phyloP scores from a whole-genome alignment of 1,140 invertebrate species.

The Manduca sexta region DNA sequence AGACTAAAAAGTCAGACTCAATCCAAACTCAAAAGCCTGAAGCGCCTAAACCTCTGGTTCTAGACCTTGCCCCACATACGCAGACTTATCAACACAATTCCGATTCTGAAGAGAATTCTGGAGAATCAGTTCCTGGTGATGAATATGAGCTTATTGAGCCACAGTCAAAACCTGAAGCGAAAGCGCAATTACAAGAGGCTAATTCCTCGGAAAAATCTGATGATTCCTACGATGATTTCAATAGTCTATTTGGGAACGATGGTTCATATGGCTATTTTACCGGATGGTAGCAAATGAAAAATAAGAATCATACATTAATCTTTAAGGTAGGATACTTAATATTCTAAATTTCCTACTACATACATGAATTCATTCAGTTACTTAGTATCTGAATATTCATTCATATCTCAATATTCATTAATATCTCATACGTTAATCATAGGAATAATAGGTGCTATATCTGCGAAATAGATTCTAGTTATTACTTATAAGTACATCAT shows the following conservation, averaged over 20 bases:
- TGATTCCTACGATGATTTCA: constrained; percentile 15
- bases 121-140: background rate
- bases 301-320: background rate
- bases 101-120: background rate
- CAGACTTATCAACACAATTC: constrained; percentile 3
- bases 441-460: too few relatives aligned
- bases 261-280: constrained; percentile 6
- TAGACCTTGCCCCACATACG: constrained; percentile 13
- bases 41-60: constrained; percentile 6
- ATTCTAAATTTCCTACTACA: too few relatives aligned
- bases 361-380: too few relatives aligned
- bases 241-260: constrained; percentile 14
- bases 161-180: background rate
- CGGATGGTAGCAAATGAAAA: constrained; percentile 13
- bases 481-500: background rate
- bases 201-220: constrained; percentile 13
- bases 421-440: too few relatives aligned
- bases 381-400: too few relatives aligned
- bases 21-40: background rate
- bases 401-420: too few relatives aligned
- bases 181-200: constrained; percentile 7
- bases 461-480: too few relatives aligned
- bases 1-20: too few relatives aligned
- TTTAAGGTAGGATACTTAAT: constrained; percentile 7
- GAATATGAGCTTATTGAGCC: background rate